These are phyloP conservation scores for Hyposmocoma kahamanoa DNA, from an alignment of 1,140 invertebrate species.

Conservation along the genomic window DNA sequence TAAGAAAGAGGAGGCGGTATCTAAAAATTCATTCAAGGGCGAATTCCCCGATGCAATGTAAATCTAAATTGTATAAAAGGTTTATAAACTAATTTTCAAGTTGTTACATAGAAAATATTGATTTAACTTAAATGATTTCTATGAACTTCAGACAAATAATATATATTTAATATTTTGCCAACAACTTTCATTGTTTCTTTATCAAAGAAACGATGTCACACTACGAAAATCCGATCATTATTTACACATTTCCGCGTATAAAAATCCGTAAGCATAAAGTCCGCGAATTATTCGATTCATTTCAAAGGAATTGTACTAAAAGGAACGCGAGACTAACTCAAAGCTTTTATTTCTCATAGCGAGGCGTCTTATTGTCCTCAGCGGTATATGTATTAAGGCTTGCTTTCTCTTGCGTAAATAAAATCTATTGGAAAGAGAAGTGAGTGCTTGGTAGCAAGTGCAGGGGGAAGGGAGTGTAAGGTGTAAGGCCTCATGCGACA, in stretches of 20 bases:
- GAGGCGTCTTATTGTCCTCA: slow-evolving; percentile 67
- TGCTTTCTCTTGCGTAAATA: slow-evolving; percentile 71
- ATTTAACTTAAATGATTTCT: no score
- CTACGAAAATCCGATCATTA: slow-evolving; percentile 32
- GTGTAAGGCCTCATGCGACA: slow-evolving; percentile 69
- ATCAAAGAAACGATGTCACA: no score
- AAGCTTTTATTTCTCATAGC: slow-evolving; percentile 70
- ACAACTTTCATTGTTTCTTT: no score
- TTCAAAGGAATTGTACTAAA: slow-evolving; percentile 71
- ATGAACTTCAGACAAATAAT: no score
- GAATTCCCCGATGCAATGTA: slow-evolving; percentile 5
- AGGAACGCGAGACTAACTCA: slow-evolving; percentile 65
- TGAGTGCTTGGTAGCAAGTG: slow-evolving; percentile 55
- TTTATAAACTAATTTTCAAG: neutral
- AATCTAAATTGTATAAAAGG: slow-evolving; percentile 1
- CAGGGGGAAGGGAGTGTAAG: slow-evolving; percentile 44
- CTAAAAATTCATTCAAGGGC: slow-evolving; percentile 34
- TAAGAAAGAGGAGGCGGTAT: slow-evolving; percentile 35
- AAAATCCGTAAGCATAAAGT: slow-evolving; percentile 61
- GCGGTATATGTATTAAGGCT: slow-evolving; percentile 68
- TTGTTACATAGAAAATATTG: neutral
- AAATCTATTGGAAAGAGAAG: slow-evolving; percentile 66
- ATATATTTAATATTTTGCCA: no score
- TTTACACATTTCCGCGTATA: slow-evolving; percentile 48
- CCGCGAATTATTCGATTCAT: slow-evolving; percentile 70